These are phyloP conservation scores for Dasypolia templi DNA, from an alignment of 2,888 invertebrate genomes.

Conservation along the genomic window DNA sequence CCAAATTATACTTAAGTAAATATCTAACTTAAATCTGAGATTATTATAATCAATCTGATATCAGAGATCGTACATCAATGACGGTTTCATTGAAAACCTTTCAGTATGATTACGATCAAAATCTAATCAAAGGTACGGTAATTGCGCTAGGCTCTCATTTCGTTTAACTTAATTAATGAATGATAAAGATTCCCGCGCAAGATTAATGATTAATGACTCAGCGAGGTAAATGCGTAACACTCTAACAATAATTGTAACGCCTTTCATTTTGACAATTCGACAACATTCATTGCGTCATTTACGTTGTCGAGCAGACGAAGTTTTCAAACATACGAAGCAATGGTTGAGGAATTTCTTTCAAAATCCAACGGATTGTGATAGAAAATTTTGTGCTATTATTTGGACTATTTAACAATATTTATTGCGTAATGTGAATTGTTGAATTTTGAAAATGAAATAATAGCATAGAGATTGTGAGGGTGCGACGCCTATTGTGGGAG, in stretches of 20 bases:
- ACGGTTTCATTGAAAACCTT: background rate
- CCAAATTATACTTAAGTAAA: background rate
- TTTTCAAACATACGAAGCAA: too few relatives aligned
- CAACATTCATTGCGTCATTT: background rate
- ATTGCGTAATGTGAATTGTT: too few relatives aligned
- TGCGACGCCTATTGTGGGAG: too few relatives aligned
- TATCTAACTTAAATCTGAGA: background rate
- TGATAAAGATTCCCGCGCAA: background rate
- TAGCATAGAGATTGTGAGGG: too few relatives aligned
- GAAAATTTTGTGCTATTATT: too few relatives aligned
- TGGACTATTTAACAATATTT: too few relatives aligned
- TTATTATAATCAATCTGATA: background rate
- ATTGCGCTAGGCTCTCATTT: background rate
- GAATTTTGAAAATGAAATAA: too few relatives aligned
- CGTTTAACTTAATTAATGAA: background rate
- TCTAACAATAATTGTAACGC: background rate
- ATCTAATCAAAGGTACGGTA: background rate
- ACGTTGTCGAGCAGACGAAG: background rate
- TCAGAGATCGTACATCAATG: background rate
- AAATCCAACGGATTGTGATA: too few relatives aligned
- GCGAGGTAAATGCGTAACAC: background rate
- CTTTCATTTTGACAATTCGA: background rate
- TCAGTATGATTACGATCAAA: background rate
- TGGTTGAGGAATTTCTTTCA: too few relatives aligned
- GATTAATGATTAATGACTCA: background rate